A percentile compares a stretch with the other conserved stretches of the same genome.
Conservation (phyloP, 1,140 invertebrate species). For the Bombus turneri region DNA sequence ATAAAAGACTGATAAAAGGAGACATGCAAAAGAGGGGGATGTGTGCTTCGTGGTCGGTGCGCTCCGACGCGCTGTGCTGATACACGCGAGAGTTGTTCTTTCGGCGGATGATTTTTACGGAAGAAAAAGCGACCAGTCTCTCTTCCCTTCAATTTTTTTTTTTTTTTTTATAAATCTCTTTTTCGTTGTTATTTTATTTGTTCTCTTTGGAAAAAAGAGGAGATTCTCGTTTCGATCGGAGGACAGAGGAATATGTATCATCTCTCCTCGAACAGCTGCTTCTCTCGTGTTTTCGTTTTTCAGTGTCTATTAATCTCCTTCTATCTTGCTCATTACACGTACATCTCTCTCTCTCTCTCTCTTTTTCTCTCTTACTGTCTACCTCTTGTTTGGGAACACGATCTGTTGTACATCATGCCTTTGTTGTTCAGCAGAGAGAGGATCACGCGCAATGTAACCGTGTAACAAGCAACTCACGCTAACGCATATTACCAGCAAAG, state of each 20-base stretch:
- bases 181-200: neutral
- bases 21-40: conserved; percentile 48
- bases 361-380: neutral
- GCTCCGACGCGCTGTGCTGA: conserved; percentile 44
- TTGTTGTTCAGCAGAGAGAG: conserved; percentile 32
- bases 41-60: conserved; percentile 55
- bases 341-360: conserved; percentile 1
- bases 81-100: conserved; percentile 43
- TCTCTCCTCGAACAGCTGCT: conserved; percentile 36
- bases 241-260: conserved; percentile 32
- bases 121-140: conserved; percentile 16
- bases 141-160: neutral
- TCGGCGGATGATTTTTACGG: conserved; percentile 24
- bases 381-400: neutral
- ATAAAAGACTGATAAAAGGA: conserved; percentile 34
- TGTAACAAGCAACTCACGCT: conserved; percentile 55
- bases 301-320: conserved; percentile 24
- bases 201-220: conserved; percentile 41
- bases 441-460: conserved; percentile 43
- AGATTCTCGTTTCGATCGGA: conserved; percentile 60
- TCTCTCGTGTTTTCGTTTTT: conserved; percentile 24
- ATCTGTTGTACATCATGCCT: conserved; percentile 23
- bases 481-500: conserved; percentile 24
- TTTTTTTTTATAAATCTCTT: neutral
- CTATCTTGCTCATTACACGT: conserved; percentile 38